These are phyloP conservation scores for Garrulus glandarius DNA, from an alignment of 2,797 vertebrate species.

Conservation along the genomic window DNA sequence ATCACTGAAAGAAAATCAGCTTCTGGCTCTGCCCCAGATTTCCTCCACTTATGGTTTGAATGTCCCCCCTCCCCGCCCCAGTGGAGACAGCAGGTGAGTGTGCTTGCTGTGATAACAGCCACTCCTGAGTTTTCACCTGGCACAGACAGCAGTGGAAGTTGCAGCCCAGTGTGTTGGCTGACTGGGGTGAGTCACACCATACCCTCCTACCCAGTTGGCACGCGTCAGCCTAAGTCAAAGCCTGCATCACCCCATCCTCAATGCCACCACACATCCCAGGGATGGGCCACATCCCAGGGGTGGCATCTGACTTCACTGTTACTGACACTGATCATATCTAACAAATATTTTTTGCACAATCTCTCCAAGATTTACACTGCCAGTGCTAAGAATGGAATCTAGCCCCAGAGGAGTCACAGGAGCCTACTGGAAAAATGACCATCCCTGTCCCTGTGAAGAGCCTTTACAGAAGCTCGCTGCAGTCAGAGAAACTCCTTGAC, in stretches of 20 bases:
- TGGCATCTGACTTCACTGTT: not conserved
- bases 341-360: not conserved
- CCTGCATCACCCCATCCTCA: not conserved
- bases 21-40: not conserved
- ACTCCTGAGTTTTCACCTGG: not conserved
- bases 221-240: not conserved
- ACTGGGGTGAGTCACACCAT: not conserved
- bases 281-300: not conserved
- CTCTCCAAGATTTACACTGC: not conserved
- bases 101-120: not conserved
- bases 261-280: not conserved
- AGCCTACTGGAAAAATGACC: not conserved
- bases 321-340: not conserved
- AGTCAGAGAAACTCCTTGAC: not conserved
- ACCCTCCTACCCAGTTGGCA: not conserved
- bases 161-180: not conserved
- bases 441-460: not conserved
- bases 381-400: not conserved
- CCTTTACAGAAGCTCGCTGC: not conserved
- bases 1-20: not conserved
- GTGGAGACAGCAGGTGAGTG: not conserved
- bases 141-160: not conserved
- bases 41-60: not conserved
- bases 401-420: not conserved
- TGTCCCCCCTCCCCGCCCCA: too few species aligned